Percentiles rank a stretch among this genome's conserved stretches.
phyloP scores from a whole-genome alignment of 2,113 vertebrate genomes.

The Camelus bactrianus region DNA sequence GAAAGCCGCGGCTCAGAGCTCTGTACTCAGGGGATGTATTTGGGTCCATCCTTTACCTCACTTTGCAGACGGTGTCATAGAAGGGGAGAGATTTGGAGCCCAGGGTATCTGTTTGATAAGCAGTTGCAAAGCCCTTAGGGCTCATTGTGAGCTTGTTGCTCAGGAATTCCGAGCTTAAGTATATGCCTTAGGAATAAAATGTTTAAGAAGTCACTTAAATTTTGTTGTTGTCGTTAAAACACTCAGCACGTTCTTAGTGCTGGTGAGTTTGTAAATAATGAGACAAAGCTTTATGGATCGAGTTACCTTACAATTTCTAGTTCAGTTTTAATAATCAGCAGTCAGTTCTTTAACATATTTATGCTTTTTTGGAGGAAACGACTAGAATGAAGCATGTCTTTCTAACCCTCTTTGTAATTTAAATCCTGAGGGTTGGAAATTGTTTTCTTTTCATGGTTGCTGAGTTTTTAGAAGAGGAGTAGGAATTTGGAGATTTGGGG shows the following conservation, averaged over 20 bases:
- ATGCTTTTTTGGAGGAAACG: conserved; percentile 15
- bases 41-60: not conserved
- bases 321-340: conserved; percentile 42
- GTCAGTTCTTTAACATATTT: conserved; percentile 23
- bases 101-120: not conserved
- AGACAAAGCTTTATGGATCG: not conserved
- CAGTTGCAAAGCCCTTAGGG: not conserved
- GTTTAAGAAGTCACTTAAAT: not conserved
- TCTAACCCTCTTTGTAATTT: conserved; percentile 55
- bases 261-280: not conserved
- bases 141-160: not conserved
- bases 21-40: not conserved
- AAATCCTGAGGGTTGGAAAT: conserved; percentile 48
- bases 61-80: not conserved
- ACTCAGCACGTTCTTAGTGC: not conserved
- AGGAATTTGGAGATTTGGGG: conserved; percentile 42
- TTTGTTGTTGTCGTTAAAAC: not conserved
- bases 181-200: not conserved
- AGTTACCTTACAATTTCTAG: not conserved
- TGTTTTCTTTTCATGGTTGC: conserved; percentile 62
- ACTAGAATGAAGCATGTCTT: conserved; percentile 36
- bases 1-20: not conserved
- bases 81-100: not conserved
- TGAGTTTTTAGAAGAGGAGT: conserved; percentile 62
- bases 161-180: not conserved